These are phyloP conservation scores for Sceliomorpha sp. DNA, from an alignment of 2,888 invertebrate species.

Conservation along the genomic window DNA sequence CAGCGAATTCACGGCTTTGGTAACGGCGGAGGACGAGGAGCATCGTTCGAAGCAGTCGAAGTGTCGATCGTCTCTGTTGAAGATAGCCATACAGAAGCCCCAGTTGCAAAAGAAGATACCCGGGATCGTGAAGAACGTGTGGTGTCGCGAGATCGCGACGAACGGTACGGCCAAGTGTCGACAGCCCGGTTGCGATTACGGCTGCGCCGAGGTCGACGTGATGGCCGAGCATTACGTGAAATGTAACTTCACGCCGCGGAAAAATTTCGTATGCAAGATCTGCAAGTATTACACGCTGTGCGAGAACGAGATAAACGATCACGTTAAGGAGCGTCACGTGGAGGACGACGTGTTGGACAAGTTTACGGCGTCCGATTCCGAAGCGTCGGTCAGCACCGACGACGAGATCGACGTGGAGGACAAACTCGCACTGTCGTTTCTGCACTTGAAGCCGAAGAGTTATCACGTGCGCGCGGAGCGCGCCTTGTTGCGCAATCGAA, in stretches of 20 bases:
- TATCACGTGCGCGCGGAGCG: slow-evolving; percentile 33
- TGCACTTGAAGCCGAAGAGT: slow-evolving; percentile 11
- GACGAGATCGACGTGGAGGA: neutral
- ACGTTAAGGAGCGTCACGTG: slow-evolving; percentile 67
- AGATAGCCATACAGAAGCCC: slow-evolving; percentile 52
- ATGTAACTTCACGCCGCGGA: slow-evolving; percentile 64
- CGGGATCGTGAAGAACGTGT: slow-evolving; percentile 61
- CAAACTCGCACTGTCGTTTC: neutral
- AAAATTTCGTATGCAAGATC: slow-evolving; percentile 72
- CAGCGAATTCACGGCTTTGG: slow-evolving; percentile 65
- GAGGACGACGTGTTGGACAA: slow-evolving; percentile 46
- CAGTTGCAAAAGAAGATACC: slow-evolving; percentile 61
- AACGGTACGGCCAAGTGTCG: slow-evolving; percentile 64
- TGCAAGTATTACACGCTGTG: slow-evolving; percentile 66
- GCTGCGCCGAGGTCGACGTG: slow-evolving; percentile 59
- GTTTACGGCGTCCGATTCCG: slow-evolving; percentile 22
- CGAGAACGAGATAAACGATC: slow-evolving; percentile 65
- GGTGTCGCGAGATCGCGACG: slow-evolving; percentile 65
- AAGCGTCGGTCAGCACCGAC: neutral
- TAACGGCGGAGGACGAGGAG: slow-evolving; percentile 28
- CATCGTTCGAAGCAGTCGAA: neutral
- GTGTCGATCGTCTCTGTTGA: slow-evolving; percentile 17
- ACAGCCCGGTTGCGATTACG: slow-evolving; percentile 70
- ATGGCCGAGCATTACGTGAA: slow-evolving; percentile 69
- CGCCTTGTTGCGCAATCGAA: slow-evolving; percentile 8